A percentile compares a stretch with the other conserved stretches of the same genome.
Conservation (phyloP, 1,140 invertebrate genomes). For the Drosophila sechellia region DNA sequence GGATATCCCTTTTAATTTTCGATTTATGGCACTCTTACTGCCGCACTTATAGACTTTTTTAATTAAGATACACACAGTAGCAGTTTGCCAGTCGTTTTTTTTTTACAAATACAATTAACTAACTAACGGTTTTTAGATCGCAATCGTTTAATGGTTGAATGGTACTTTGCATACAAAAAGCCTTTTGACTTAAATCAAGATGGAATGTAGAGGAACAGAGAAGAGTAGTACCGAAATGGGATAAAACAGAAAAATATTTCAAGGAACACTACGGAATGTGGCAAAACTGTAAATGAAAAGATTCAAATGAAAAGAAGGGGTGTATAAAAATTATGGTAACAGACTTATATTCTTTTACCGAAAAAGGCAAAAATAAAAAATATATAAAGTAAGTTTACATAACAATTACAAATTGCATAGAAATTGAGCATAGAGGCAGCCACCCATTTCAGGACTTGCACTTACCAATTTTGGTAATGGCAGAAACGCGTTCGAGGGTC, state of each 20-base stretch:
- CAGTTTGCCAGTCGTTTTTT: slow-evolving; percentile 42
- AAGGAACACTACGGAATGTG: slow-evolving; percentile 64
- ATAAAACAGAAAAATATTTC: slow-evolving; percentile 31
- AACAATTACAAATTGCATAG: slow-evolving; percentile 75
- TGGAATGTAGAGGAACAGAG: slow-evolving; percentile 43
- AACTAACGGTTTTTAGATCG: slow-evolving; percentile 60
- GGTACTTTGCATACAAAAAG: slow-evolving; percentile 83
- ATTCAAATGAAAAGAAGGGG: slow-evolving; percentile 41
- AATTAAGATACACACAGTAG: slow-evolving; percentile 83
- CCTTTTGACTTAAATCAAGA: slow-evolving; percentile 72
- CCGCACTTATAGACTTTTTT: slow-evolving; percentile 76
- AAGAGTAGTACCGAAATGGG: slow-evolving; percentile 40
- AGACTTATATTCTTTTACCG: slow-evolving; percentile 46
- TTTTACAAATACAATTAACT: slow-evolving; percentile 50
- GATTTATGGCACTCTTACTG: slow-evolving; percentile 55
- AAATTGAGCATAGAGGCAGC: slow-evolving; percentile 49
- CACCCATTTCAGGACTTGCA: slow-evolving; percentile 46
- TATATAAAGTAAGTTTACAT: slow-evolving; percentile 72
- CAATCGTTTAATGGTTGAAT: slow-evolving; percentile 73
- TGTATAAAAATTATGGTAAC: slow-evolving; percentile 63
- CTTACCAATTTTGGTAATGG: slow-evolving; percentile 83
- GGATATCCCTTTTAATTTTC: slow-evolving; percentile 42
- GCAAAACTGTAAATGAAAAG: slow-evolving; percentile 37
- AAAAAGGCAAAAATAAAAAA: slow-evolving; percentile 72
- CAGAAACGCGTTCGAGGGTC: slow-evolving; percentile 77